These are phyloP conservation scores for Diplolepis rosae DNA, from an alignment of 2,888 invertebrate species.

Conservation along the genomic window DNA sequence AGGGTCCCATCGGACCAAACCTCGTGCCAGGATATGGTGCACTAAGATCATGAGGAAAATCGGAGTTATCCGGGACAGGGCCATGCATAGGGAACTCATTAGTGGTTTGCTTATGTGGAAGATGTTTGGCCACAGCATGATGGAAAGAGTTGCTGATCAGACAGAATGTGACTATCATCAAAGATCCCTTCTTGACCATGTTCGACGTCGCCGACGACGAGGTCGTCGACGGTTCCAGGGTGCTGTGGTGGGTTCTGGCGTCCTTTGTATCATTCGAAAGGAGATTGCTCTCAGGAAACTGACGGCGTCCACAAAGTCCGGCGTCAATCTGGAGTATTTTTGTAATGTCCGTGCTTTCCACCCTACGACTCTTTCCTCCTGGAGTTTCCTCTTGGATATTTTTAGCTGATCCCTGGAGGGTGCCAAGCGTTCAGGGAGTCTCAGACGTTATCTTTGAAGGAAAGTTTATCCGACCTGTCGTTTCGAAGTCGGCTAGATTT, in stretches of 20 bases:
- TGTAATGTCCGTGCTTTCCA: slow-evolving; percentile 19
- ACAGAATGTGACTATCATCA: slow-evolving; percentile 21
- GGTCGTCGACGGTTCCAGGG: slow-evolving; percentile 17
- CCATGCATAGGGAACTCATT: slow-evolving; percentile 55
- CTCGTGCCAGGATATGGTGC: slow-evolving; percentile 76
- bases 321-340: slow-evolving; percentile 15
- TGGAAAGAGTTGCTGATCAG: slow-evolving; percentile 30
- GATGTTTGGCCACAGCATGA: slow-evolving; percentile 35
- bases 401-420: neutral
- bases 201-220: slow-evolving; percentile 26
- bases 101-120: slow-evolving; percentile 8
- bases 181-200: slow-evolving; percentile 1
- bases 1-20: slow-evolving; percentile 79
- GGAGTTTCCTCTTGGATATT: slow-evolving; percentile 2
- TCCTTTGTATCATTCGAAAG: slow-evolving; percentile 28
- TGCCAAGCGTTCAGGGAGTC: neutral
- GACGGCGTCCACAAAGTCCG: neutral
- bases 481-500: neutral
- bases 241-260: slow-evolving; percentile 3
- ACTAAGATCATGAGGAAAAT: slow-evolving; percentile 55
- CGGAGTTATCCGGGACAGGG: slow-evolving; percentile 58
- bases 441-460: neutral
- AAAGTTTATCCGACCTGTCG: neutral
- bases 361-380: slow-evolving; percentile 3
- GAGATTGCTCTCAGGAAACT: neutral